Conservation (phyloP, 2,888 invertebrate genomes). For the Trisateles emortualis region DNA sequence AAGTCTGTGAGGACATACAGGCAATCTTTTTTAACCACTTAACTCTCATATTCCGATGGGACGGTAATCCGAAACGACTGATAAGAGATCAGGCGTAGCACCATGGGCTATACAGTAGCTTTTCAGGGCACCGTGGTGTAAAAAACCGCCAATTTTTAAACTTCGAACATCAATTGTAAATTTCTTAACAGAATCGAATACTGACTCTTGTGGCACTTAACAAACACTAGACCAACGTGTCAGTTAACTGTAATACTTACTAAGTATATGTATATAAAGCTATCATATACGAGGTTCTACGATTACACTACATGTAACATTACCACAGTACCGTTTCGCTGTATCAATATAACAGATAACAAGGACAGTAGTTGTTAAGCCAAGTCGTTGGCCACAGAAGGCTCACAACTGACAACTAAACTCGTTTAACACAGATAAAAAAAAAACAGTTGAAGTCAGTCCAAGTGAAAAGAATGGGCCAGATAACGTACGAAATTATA, state of each 20-base stretch:
- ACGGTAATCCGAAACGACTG: too few species aligned
- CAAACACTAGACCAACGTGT: too few species aligned
- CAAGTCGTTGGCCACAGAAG: slow-evolving; percentile 10
- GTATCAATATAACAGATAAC: slow-evolving; percentile 26
- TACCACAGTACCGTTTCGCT: slow-evolving; percentile 12
- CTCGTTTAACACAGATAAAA: slow-evolving; percentile 22
- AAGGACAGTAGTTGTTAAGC: slow-evolving; percentile 4
- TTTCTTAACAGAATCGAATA: too few species aligned
- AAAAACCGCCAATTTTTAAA: too few species aligned
- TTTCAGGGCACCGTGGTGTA: too few species aligned
- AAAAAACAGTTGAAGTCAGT: slow-evolving; percentile 13
- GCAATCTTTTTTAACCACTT: too few species aligned
- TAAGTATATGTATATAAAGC: slow-evolving; percentile 9
- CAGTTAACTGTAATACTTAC: slow-evolving; percentile 7
- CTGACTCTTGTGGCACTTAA: too few species aligned
- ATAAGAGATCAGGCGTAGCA: too few species aligned
- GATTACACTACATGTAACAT: slow-evolving; percentile 7
- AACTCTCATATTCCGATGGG: too few species aligned
- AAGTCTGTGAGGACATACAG: too few species aligned
- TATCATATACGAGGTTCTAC: slow-evolving; percentile 3
- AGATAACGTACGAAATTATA: slow-evolving; percentile 37
- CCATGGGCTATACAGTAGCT: too few species aligned
- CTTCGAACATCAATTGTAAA: too few species aligned
- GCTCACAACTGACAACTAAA: slow-evolving; percentile 14
- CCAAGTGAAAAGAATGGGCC: slow-evolving; percentile 22